phyloP scores from a whole-genome alignment of 2,797 vertebrate species.

The Echeneis naucrates region DNA sequence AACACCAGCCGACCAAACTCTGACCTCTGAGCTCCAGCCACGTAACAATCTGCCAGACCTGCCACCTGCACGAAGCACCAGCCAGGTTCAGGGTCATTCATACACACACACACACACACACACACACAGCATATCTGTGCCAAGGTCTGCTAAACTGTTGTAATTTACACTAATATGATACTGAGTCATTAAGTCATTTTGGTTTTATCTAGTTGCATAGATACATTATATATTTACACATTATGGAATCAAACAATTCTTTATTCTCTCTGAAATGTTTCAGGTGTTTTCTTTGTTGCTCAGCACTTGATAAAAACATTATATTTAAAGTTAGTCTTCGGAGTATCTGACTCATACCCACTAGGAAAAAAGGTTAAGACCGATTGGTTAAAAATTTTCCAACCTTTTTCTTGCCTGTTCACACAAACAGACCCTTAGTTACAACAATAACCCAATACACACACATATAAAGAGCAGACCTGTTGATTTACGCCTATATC shows the following conservation, averaged over 20 bases:
- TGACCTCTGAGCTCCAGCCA: conserved; percentile 61
- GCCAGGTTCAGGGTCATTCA: conserved; percentile 17
- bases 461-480: not conserved
- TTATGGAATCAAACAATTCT: not conserved
- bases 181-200: conserved; percentile 1
- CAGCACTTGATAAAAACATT: conserved; percentile 56
- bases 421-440: conserved; percentile 39
- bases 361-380: conserved; percentile 20
- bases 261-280: conserved; percentile 3
- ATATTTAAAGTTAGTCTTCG: conserved; percentile 37
- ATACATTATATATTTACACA: not conserved
- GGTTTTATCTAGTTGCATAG: not conserved
- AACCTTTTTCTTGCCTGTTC: conserved; percentile 24
- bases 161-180: not conserved
- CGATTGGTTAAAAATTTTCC: conserved; percentile 39
- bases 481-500: not conserved
- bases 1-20: conserved; percentile 29
- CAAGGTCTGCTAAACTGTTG: not conserved
- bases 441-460: conserved; percentile 8
- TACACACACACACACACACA: conserved; percentile 13
- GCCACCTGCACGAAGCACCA: not conserved
- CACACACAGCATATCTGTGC: conserved; percentile 10
- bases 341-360: conserved; percentile 66
- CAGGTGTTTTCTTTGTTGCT: conserved; percentile 47
- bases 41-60: conserved; percentile 44